phyloP scores from a whole-genome alignment of 2,888 invertebrate species.

The Rhagonycha lutea region DNA sequence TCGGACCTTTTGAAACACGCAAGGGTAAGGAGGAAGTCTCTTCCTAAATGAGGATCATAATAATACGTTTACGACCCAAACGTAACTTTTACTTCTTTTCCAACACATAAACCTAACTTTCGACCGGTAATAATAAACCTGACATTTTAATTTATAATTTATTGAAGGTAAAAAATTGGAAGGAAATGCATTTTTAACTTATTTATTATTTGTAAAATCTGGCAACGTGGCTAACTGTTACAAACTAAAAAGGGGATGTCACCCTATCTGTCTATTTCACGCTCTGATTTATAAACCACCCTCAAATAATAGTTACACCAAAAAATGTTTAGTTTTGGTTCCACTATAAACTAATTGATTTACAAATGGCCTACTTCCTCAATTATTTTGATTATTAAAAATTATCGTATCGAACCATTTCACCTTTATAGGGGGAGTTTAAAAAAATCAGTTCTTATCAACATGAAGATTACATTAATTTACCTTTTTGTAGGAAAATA shows the following conservation, averaged over 20 bases:
- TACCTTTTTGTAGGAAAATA: too few species aligned
- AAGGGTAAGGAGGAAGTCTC: not conserved
- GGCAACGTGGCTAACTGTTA: constrained; percentile 7
- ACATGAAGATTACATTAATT: too few species aligned
- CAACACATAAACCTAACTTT: not conserved
- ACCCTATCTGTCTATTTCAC: constrained; percentile 32
- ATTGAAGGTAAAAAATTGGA: not conserved
- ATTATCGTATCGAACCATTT: not conserved
- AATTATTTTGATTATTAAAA: not conserved
- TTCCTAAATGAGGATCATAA: not conserved
- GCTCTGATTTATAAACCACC: constrained; percentile 31
- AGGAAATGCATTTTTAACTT: not conserved
- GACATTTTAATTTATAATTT: not conserved
- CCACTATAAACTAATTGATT: not conserved
- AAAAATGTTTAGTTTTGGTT: constrained; percentile 17
- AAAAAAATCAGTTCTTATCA: too few species aligned
- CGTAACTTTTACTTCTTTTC: not conserved
- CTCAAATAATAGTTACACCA: not conserved
- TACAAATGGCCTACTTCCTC: not conserved
- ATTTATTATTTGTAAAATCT: not conserved
- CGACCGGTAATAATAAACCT: not conserved
- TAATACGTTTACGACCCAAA: not conserved
- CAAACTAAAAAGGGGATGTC: constrained; percentile 21
- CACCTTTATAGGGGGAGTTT: too few species aligned
- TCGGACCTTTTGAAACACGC: constrained; percentile 1